phyloP scores from a whole-genome alignment of 2,797 vertebrate species.

The Apogon hyalosoma region DNA sequence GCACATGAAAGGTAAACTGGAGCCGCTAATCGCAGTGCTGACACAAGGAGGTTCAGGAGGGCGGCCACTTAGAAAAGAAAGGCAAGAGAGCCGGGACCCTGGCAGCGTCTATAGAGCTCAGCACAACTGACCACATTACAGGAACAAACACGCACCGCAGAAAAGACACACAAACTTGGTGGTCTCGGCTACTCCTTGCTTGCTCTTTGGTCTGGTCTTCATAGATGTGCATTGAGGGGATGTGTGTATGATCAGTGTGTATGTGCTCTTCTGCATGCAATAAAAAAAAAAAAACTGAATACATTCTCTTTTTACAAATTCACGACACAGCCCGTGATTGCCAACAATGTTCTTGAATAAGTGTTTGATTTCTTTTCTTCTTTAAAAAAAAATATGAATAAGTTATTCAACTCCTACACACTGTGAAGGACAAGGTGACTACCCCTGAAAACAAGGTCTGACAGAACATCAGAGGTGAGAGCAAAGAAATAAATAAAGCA shows the following conservation, averaged over 20 bases:
- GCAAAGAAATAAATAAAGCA: conserved; percentile 43
- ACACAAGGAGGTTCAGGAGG: conserved; percentile 81
- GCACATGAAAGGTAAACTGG: conserved; percentile 81
- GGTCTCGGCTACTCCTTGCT: conserved; percentile 57
- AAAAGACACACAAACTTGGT: conserved; percentile 73
- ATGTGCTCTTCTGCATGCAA: conserved; percentile 16
- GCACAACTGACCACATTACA: conserved; percentile 74
- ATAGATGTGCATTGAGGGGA: conserved; percentile 26
- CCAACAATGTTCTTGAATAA: conserved; percentile 26
- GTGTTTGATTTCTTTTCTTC: conserved; percentile 24
- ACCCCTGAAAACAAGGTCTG: conserved; percentile 27
- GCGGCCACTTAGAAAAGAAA: conserved; percentile 82
- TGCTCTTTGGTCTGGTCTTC: conserved; percentile 50
- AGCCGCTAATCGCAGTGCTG: conserved; percentile 75
- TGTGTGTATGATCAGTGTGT: conserved; percentile 11
- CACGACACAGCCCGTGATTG: neutral
- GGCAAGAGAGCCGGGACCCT: conserved; percentile 69
- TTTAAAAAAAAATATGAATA: conserved; percentile 28
- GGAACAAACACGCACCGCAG: conserved; percentile 69
- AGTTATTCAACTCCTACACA: conserved; percentile 27
- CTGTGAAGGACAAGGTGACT: conserved; percentile 35
- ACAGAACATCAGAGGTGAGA: conserved; percentile 24
- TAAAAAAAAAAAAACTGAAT: conserved; percentile 23
- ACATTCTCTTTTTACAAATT: conserved; percentile 29
- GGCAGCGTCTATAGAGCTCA: conserved; percentile 66